Evolutionary conservation across 2,797 vertebrate genomes (phyloP).

Genomic region (Adelosebastes latens): DNA sequence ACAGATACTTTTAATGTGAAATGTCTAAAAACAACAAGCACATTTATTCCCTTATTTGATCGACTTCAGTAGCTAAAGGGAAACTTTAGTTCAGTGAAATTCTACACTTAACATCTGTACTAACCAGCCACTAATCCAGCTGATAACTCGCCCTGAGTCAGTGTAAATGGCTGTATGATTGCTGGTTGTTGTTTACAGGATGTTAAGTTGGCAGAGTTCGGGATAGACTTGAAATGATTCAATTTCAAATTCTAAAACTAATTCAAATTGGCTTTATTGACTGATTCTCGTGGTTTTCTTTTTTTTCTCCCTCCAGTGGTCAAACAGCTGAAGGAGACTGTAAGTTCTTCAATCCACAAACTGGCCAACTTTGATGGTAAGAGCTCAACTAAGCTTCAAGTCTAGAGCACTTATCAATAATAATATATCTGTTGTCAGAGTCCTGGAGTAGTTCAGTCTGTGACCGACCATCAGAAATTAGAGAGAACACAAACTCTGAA

Average conservation of each 20-base stretch:
- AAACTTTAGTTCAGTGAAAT: neutral
- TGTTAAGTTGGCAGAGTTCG: neutral
- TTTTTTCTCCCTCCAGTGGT: conserved; percentile 67
- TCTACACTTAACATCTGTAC: neutral
- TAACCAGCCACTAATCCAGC: conserved; percentile 3
- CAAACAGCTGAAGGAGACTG: conserved; percentile 82
- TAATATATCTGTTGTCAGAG: neutral
- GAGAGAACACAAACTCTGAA: neutral
- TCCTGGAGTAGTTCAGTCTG: neutral
- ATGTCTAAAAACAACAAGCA: neutral
- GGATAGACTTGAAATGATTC: neutral
- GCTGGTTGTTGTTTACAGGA: neutral
- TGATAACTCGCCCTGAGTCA: neutral
- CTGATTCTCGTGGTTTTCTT: neutral
- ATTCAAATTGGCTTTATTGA: neutral
- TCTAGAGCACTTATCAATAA: neutral
- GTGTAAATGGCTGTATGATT: neutral
- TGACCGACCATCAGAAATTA: neutral
- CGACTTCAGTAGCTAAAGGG: neutral
- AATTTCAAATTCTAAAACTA: neutral
- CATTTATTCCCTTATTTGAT: neutral
- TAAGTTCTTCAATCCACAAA: conserved; percentile 82
- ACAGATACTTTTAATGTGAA: neutral
- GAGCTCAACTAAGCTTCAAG: conserved; percentile 4
- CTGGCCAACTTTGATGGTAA: conserved; percentile 84